Conservation (phyloP, 2,797 vertebrate genomes). For the Sebastes umbrosus region DNA sequence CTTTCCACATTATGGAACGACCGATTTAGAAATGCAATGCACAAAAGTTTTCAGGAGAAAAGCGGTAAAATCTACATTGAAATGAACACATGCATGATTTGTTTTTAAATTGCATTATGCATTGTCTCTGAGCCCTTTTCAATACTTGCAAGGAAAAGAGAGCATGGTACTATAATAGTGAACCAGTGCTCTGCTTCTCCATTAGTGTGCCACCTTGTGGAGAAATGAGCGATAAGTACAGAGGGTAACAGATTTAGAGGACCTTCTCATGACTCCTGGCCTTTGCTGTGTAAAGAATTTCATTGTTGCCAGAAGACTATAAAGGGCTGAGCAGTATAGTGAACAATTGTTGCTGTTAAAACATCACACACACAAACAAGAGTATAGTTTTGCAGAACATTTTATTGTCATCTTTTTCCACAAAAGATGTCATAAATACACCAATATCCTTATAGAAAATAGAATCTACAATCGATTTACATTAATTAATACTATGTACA, state of each 20-base stretch:
- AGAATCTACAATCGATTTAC: constrained; percentile 73
- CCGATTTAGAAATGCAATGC: background rate
- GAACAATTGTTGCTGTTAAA: background rate
- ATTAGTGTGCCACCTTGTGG: constrained; percentile 31
- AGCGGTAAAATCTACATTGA: background rate
- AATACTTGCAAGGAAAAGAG: background rate
- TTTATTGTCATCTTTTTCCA: constrained; percentile 62
- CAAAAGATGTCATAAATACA: constrained; percentile 76
- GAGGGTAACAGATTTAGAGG: background rate
- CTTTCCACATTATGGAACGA: background rate
- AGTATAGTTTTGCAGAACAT: constrained; percentile 19
- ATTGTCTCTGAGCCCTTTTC: background rate
- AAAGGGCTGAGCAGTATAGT: background rate
- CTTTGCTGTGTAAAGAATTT: background rate
- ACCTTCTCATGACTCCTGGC: background rate
- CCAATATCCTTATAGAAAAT: constrained; percentile 67
- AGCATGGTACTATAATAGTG: background rate
- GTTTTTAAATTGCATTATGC: too few species aligned
- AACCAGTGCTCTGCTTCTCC: background rate
- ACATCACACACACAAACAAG: background rate
- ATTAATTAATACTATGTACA: constrained; percentile 77
- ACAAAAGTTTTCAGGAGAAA: background rate
- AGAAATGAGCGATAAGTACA: background rate
- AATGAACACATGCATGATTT: background rate
- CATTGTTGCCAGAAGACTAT: too few species aligned